These are phyloP conservation scores for Druon quercuslanigerum DNA, from an alignment of 1,140 invertebrate species.

Conservation along the genomic window DNA sequence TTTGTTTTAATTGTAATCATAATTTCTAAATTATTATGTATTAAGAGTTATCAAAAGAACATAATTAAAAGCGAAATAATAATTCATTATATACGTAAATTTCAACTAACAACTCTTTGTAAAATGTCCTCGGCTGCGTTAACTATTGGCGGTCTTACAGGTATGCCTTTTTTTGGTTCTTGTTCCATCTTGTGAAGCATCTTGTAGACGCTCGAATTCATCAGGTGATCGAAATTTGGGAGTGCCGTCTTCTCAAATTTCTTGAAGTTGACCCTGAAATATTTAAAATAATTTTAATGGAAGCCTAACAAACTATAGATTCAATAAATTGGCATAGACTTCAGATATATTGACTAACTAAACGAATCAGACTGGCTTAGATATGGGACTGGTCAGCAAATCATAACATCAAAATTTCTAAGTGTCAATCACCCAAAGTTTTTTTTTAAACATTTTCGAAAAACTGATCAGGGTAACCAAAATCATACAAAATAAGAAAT, in stretches of 20 bases:
- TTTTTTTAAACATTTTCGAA: too few relatives aligned
- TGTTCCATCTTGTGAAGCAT: slow-evolving; percentile 84
- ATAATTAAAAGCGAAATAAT: slow-evolving; percentile 33
- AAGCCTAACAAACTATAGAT: too few relatives aligned
- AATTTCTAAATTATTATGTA: background rate
- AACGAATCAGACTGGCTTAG: too few relatives aligned
- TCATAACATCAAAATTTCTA: too few relatives aligned
- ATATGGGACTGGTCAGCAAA: too few relatives aligned
- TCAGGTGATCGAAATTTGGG: slow-evolving; percentile 82
- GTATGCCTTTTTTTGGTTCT: slow-evolving; percentile 80
- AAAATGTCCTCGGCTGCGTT: slow-evolving; percentile 80
- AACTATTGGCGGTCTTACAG: slow-evolving; percentile 79
- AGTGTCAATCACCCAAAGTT: too few relatives aligned
- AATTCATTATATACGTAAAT: slow-evolving; percentile 35
- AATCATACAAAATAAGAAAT: too few relatives aligned
- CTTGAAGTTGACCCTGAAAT: slow-evolving; percentile 84
- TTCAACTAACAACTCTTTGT: slow-evolving; percentile 67
- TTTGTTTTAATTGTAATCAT: background rate
- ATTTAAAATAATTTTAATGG: slow-evolving; percentile 9
- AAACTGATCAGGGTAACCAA: too few relatives aligned
- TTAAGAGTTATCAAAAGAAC: background rate
- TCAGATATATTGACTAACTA: too few relatives aligned
- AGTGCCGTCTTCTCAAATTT: slow-evolving; percentile 82
- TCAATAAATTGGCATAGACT: too few relatives aligned
- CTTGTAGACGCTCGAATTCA: slow-evolving; percentile 84